Percentiles rank a stretch among this genome's conserved stretches.
These are phyloP conservation scores for Isurus oxyrinchus DNA, from an alignment of 2,113 vertebrate genomes.

Conservation along the genomic window DNA sequence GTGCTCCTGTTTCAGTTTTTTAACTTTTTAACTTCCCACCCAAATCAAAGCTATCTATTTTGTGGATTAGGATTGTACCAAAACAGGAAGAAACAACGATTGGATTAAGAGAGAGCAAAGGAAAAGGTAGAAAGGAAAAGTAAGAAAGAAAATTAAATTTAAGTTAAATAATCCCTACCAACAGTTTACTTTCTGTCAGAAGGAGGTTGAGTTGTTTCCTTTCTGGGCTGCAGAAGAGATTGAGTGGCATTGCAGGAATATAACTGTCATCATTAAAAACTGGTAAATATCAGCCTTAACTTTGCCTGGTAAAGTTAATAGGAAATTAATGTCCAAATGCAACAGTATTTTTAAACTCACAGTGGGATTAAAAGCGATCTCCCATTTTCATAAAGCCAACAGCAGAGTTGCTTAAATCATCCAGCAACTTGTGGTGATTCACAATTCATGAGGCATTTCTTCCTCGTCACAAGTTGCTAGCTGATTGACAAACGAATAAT, in stretches of 20 bases:
- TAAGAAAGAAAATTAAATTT: neutral
- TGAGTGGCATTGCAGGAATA: neutral
- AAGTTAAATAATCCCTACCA: neutral
- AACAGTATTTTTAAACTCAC: neutral
- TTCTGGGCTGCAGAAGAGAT: neutral
- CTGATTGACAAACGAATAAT: neutral
- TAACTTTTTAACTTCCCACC: neutral
- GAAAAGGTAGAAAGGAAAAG: neutral
- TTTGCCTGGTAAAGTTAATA: neutral
- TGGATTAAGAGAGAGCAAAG: neutral
- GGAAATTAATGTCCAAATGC: neutral
- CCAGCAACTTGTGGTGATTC: neutral
- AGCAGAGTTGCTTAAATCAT: too few relatives aligned
- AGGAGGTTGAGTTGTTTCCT: neutral
- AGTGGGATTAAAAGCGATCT: neutral
- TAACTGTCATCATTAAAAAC: neutral
- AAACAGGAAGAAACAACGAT: neutral
- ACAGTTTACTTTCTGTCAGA: neutral
- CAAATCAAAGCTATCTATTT: neutral
- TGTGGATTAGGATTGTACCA: neutral
- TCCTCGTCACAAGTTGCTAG: neutral
- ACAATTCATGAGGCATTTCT: neutral
- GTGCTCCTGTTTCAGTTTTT: neutral
- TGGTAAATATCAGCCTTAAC: neutral
- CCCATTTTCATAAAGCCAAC: neutral